Base-by-base conservation (phyloP, 2,888 invertebrate genomes). In the Pachliopta kotzebuea region DNA sequence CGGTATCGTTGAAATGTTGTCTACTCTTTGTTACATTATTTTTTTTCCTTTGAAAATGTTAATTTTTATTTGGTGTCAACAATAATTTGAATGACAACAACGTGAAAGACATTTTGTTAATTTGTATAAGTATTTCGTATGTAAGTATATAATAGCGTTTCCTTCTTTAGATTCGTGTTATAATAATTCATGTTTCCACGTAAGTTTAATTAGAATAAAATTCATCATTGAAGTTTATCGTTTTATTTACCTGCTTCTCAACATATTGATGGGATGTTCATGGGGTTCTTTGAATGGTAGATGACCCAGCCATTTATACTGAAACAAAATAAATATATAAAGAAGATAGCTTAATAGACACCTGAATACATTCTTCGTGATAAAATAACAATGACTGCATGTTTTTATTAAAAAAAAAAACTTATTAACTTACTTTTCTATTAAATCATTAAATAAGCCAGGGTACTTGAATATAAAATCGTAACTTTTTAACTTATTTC, bases 141-240 rank as follows among this genome's bases (percentile, higher is more conserved):
- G 84, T 91, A 91, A 89, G 90, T 83, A 79, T 90, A 90, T 86
- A 82, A 83, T 90, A 91, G 89, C 76, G 88, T 90, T 90, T 88
- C 84, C 90, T 91, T 90, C 90, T 90, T 87, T 91, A 91, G 91
- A 89, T 86, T 86, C 91, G 88, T 90, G 90, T 90, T 90, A 88
- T 90, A 88, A 89, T 87, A 84, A 86, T 90, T 89, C 90, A 91
- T 90, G 90, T 91, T 91, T 91, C 90, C 91, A 91, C 88, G 85
- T 90, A 89, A 84, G 88, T 81, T 83, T 89, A 90, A 90, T 87
- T 91, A 91, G 90, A 91, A 87, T 90, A 87, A 85, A 90, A 85
- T 84, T 89, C 88, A 89, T 91, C 86, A 90, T 89, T 87, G 85
- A 88, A 74, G 62, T 72, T 65, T 70, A 66, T 79, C 72, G 83